These are phyloP conservation scores for Cinclus cinclus DNA, from an alignment of 2,113 vertebrate genomes.

Conservation along the genomic window DNA sequence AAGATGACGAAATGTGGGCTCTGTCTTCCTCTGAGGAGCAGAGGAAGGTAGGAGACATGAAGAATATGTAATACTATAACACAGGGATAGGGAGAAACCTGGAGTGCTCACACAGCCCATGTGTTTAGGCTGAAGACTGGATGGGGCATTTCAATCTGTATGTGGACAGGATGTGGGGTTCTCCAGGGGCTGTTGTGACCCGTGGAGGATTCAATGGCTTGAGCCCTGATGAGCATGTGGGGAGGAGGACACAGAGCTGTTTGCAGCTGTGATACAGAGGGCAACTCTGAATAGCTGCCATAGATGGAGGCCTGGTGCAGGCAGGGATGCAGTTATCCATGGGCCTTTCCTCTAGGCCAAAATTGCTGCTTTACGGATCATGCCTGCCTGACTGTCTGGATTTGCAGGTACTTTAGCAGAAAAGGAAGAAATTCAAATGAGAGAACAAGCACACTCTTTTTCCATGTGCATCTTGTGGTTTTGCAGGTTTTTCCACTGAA, in stretches of 20 bases:
- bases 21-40: background rate
- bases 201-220: accelerated
- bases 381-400: background rate
- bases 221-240: accelerated
- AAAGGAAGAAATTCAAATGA: conserved; percentile 12
- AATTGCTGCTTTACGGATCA: background rate
- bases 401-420: background rate
- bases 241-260: background rate
- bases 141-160: background rate
- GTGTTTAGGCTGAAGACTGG: background rate
- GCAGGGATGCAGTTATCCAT: background rate
- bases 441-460: conserved; percentile 12
- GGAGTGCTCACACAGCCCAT: background rate
- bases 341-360: background rate
- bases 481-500: conserved; percentile 11
- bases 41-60: background rate
- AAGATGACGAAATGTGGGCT: background rate
- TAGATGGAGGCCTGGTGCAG: background rate
- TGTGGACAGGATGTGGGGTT: background rate
- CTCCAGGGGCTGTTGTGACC: background rate
- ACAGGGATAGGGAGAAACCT: background rate
- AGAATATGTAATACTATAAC: background rate
- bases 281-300: background rate
- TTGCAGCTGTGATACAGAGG: background rate
- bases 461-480: background rate